Evolutionary conservation across 2,888 invertebrate genomes (phyloP).

Genomic region (Selenia dentaria): DNA sequence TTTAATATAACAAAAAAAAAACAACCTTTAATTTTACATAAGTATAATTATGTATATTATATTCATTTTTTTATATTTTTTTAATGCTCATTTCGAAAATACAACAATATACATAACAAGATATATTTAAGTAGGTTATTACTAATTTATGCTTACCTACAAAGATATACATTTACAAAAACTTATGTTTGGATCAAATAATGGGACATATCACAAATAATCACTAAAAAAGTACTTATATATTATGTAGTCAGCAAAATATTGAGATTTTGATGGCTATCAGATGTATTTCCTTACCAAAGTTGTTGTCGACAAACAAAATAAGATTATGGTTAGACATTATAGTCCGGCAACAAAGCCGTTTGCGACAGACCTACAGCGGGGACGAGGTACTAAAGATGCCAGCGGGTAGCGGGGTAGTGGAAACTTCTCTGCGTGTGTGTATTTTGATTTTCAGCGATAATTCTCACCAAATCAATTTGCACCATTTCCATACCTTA

Average conservation of each 20-base stretch:
- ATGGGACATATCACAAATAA: neutral
- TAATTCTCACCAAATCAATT: too few relatives aligned
- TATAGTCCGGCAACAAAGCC: too few relatives aligned
- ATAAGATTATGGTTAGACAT: too few relatives aligned
- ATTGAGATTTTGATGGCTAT: neutral
- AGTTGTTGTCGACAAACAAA: too few relatives aligned
- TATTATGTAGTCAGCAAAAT: neutral
- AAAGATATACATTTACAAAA: slow-evolving; percentile 1
- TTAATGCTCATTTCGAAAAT: slow-evolving; percentile 48
- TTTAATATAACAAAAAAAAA: too few relatives aligned
- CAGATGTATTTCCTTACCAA: too few relatives aligned
- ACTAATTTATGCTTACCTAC: slow-evolving; percentile 14
- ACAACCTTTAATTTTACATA: slow-evolving; percentile 34
- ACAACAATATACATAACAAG: slow-evolving; percentile 41
- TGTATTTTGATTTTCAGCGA: too few relatives aligned
- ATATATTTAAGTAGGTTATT: slow-evolving; percentile 27
- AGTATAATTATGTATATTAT: slow-evolving; percentile 36
- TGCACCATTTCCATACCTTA: too few relatives aligned
- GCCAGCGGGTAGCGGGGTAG: too few relatives aligned
- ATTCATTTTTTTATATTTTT: slow-evolving; percentile 50
- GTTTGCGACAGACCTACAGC: too few relatives aligned
- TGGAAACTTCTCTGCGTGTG: too few relatives aligned
- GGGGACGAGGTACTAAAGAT: too few relatives aligned
- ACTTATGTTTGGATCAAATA: neutral
- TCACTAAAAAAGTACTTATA: slow-evolving; percentile 3